phyloP scores from a whole-genome alignment of 2,888 invertebrate species.

The Meghimatium bilineatum region DNA sequence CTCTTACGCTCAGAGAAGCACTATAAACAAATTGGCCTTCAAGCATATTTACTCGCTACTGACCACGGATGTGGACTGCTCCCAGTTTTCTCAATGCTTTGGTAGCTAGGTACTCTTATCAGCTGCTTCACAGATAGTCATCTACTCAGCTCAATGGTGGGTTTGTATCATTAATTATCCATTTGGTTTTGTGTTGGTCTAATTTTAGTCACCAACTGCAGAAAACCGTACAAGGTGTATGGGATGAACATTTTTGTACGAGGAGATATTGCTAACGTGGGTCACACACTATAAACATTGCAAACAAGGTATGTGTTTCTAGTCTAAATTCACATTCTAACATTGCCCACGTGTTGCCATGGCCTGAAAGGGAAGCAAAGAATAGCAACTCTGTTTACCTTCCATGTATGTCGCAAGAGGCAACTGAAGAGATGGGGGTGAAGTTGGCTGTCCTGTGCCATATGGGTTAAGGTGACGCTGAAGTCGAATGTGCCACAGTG shows the following conservation, averaged over 20 bases:
- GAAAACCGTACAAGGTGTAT: neutral
- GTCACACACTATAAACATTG: neutral
- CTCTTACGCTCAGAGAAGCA: conserved; percentile 50
- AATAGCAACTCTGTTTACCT: no score
- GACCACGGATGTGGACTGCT: conserved; percentile 44
- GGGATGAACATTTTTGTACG: neutral
- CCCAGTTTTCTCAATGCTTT: conserved; percentile 50
- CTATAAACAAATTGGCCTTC: conserved; percentile 51
- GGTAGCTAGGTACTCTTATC: conserved; percentile 50
- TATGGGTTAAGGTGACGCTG: no score
- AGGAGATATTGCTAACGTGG: neutral
- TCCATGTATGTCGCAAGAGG: no score
- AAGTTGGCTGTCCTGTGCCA: no score
- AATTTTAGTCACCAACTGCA: conserved; percentile 31
- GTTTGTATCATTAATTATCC: conserved; percentile 49
- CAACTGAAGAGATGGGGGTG: no score
- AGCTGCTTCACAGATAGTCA: conserved; percentile 46
- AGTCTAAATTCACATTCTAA: no score
- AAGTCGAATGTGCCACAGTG: no score
- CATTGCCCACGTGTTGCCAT: no score
- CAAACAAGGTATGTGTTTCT: no score
- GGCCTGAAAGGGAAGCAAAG: no score
- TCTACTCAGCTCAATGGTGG: conserved; percentile 46
- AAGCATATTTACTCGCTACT: conserved; percentile 49
- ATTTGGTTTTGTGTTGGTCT: conserved; percentile 46